Evolutionary conservation across 2,113 vertebrate genomes (phyloP).

Genomic region (Paralichthys olivaceus): DNA sequence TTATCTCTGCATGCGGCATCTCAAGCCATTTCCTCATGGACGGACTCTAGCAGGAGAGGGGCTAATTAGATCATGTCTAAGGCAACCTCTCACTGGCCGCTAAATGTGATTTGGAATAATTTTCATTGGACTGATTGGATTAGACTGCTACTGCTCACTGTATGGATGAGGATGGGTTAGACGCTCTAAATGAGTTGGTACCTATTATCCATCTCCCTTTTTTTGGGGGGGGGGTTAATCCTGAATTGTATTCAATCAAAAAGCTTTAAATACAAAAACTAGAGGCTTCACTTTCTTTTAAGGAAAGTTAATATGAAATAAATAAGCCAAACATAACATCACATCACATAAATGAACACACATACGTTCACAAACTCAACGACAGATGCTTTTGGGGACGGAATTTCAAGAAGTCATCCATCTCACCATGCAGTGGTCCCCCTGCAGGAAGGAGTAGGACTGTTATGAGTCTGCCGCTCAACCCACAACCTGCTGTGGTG

Average conservation of each 20-base stretch:
- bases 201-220: slow-evolving; percentile 18
- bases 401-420: slow-evolving; percentile 40
- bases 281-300: neutral
- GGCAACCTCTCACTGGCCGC: slow-evolving; percentile 73
- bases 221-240: neutral
- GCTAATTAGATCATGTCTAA: slow-evolving; percentile 80
- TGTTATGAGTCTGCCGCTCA: slow-evolving; percentile 50
- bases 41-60: slow-evolving; percentile 56
- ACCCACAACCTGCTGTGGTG: slow-evolving; percentile 62
- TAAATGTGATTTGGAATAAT: slow-evolving; percentile 81
- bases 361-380: slow-evolving; percentile 5
- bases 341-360: slow-evolving; percentile 1
- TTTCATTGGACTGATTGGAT: slow-evolving; percentile 80
- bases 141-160: slow-evolving; percentile 67
- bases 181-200: slow-evolving; percentile 36
- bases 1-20: slow-evolving; percentile 72
- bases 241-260: slow-evolving; percentile 10
- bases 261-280: neutral
- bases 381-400: slow-evolving; percentile 46
- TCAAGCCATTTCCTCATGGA: slow-evolving; percentile 76
- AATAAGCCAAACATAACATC: slow-evolving; percentile 24
- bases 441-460: slow-evolving; percentile 49
- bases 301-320: slow-evolving; percentile 5
- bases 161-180: slow-evolving; percentile 52
- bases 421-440: slow-evolving; percentile 35